Conservation (phyloP, 1,140 invertebrate species). For the Dryas iulia region DNA sequence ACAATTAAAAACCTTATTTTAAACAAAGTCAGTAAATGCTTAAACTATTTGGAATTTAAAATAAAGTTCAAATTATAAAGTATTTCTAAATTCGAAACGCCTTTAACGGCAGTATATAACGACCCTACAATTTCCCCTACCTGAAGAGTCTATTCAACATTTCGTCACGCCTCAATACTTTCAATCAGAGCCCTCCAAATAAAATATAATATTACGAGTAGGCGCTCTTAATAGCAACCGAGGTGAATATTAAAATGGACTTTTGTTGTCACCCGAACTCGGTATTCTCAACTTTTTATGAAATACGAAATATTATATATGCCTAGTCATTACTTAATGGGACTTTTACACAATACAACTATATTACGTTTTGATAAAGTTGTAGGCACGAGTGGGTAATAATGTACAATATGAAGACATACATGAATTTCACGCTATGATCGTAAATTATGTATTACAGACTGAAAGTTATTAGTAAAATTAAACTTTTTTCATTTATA, state of each 20-base stretch:
- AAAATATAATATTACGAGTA: constrained; percentile 49
- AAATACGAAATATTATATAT: background rate
- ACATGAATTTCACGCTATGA: too few relatives aligned
- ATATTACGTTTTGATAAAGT: background rate
- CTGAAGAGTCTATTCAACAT: constrained; percentile 58
- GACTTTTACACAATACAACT: background rate
- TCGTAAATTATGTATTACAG: too few relatives aligned
- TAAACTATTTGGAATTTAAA: background rate
- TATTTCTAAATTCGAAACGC: background rate
- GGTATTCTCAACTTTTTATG: background rate
- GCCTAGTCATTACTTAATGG: background rate
- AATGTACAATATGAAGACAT: too few relatives aligned
- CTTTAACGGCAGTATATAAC: constrained; percentile 53
- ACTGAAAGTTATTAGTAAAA: too few relatives aligned
- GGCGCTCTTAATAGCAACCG: constrained; percentile 53
- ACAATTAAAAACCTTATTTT: too few relatives aligned
- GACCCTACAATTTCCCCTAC: constrained; percentile 66
- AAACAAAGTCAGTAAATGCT: background rate
- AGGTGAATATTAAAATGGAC: constrained; percentile 60
- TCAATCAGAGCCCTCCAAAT: constrained; percentile 50
- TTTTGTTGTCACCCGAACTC: constrained; percentile 11
- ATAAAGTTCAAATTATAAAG: background rate
- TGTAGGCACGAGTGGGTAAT: background rate
- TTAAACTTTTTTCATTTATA: too few relatives aligned
- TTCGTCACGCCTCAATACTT: constrained; percentile 50